Percentiles rank a stretch among this genome's conserved stretches.
phyloP scores from a whole-genome alignment of 2,888 invertebrate genomes.

The Parnassius orleans region DNA sequence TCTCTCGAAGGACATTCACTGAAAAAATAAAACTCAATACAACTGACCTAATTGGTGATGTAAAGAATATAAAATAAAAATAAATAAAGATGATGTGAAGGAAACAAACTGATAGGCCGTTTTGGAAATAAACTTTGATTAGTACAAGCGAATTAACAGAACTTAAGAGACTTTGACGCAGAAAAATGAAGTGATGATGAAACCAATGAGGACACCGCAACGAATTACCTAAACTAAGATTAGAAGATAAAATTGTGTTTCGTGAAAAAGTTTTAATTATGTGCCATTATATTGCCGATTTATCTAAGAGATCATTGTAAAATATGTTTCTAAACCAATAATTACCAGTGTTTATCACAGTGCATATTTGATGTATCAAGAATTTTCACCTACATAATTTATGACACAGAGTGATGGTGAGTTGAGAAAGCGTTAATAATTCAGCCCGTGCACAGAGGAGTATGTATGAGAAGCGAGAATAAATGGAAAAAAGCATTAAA shows the following conservation, averaged over 20 bases:
- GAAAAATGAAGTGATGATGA: constrained; percentile 58
- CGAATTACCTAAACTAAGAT: constrained; percentile 47
- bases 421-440: constrained; percentile 68
- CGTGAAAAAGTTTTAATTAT: constrained; percentile 46
- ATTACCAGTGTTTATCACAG: constrained; percentile 64
- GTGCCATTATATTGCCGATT: constrained; percentile 53
- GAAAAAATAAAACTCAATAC: constrained; percentile 54
- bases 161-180: constrained; percentile 61
- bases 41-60: constrained; percentile 60
- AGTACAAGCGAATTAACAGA: constrained; percentile 72
- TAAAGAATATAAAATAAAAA: constrained; percentile 55
- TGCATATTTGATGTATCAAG: constrained; percentile 67
- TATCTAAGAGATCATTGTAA: constrained; percentile 43
- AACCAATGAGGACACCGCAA: constrained; percentile 48
- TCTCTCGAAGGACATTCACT: constrained; percentile 80
- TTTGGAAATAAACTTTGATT: constrained; percentile 77
- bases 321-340: constrained; percentile 54
- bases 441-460: constrained; percentile 78
- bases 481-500: constrained; percentile 73
- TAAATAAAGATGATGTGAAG: constrained; percentile 66
- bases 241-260: constrained; percentile 46
- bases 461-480: constrained; percentile 72
- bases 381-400: constrained; percentile 49
- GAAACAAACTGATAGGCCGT: constrained; percentile 78
- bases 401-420: constrained; percentile 76